Evolutionary conservation across 2,888 invertebrate genomes (phyloP).

Genomic region (Drosophila borealis): DNA sequence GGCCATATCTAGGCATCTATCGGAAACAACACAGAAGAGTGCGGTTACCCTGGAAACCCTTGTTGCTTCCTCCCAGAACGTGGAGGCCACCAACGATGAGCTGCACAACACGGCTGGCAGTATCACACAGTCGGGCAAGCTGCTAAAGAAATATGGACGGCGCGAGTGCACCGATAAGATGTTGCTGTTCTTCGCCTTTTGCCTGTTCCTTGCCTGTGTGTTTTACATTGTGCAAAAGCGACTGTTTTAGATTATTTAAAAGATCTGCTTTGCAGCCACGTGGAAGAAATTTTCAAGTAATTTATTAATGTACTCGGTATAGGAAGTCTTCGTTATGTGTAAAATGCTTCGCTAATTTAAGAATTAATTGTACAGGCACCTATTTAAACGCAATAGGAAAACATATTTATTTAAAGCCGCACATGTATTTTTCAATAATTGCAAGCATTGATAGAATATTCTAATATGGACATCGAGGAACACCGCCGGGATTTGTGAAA

Average conservation of each 20-base stretch:
- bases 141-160: constrained; percentile 96
- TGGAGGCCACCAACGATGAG: constrained; percentile 92
- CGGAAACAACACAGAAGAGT: constrained; percentile 94
- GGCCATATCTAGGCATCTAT: constrained; percentile 93
- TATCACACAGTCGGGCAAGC: constrained; percentile 94
- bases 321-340: constrained; percentile 27
- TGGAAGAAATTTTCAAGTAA: neutral
- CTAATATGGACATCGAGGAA: constrained; percentile 75
- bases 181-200: constrained; percentile 93
- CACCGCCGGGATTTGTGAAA: constrained; percentile 73
- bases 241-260: constrained; percentile 87
- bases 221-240: constrained; percentile 97
- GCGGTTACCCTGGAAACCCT: constrained; percentile 93
- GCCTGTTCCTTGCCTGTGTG: constrained; percentile 95
- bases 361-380: constrained; percentile 38
- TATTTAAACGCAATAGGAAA: constrained; percentile 36
- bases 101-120: constrained; percentile 93
- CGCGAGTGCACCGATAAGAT: constrained; percentile 98
- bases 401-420: constrained; percentile 49
- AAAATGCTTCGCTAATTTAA: constrained; percentile 46
- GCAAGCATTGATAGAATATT: neutral
- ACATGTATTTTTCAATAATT: constrained; percentile 6
- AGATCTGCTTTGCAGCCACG: neutral
- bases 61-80: constrained; percentile 89
- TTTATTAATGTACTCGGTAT: constrained; percentile 16